Evolutionary conservation across 2,888 invertebrate species (phyloP).

Genomic region (Argyresthia goedartella): DNA sequence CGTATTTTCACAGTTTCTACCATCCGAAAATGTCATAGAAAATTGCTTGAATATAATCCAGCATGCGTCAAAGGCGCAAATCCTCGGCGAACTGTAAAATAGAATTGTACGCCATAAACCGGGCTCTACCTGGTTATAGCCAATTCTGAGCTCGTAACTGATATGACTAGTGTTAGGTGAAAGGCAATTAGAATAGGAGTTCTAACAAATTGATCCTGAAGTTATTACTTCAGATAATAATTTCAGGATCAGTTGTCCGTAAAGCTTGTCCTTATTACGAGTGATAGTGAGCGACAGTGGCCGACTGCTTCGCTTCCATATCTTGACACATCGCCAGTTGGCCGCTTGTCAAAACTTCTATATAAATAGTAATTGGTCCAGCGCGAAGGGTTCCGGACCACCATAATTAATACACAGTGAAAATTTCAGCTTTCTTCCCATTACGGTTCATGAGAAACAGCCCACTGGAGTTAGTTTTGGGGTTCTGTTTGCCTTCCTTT

Average conservation of each 20-base stretch:
- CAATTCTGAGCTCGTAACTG: conserved; percentile 31
- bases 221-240: neutral
- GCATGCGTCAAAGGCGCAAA: neutral
- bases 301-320: neutral
- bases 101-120: conserved; percentile 59
- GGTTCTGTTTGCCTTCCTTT: too few species aligned
- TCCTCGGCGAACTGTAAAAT: conserved; percentile 32
- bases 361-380: too few species aligned
- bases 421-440: too few species aligned
- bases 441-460: too few species aligned
- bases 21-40: neutral
- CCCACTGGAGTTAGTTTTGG: too few species aligned
- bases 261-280: neutral
- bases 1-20: neutral
- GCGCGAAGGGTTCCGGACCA: too few species aligned
- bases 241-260: neutral
- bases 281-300: neutral
- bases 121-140: conserved; percentile 41
- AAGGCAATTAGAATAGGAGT: neutral
- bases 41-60: neutral
- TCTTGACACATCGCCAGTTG: neutral
- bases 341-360: neutral
- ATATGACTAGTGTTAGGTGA: neutral
- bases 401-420: too few species aligned
- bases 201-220: neutral